phyloP scores from a whole-genome alignment of 2,888 invertebrate genomes.

The Drosophila tripunctata region DNA sequence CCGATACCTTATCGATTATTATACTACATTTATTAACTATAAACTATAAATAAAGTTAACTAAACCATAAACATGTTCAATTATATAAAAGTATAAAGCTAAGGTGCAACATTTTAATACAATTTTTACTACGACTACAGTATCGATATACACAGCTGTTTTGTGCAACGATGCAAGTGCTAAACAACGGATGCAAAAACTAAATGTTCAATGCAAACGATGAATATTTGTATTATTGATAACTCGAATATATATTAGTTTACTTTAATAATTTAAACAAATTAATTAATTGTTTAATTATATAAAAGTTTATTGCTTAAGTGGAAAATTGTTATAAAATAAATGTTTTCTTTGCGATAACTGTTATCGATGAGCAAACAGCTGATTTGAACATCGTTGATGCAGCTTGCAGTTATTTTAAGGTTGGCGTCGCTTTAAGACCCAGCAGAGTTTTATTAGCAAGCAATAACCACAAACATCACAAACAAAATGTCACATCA shows the following conservation, averaged over 20 bases:
- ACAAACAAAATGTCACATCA: conserved; percentile 47
- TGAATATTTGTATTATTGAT: background rate
- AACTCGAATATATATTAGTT: too few relatives aligned
- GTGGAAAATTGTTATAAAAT: too few relatives aligned
- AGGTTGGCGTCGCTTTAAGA: conserved; percentile 22
- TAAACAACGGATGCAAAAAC: background rate
- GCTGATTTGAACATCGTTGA: conserved; percentile 9
- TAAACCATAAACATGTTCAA: background rate
- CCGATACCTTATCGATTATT: background rate
- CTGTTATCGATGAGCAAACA: conserved; percentile 33
- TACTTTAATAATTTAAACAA: too few relatives aligned
- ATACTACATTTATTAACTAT: background rate
- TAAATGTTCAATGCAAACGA: background rate
- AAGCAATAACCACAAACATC: background rate
- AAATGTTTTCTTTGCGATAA: background rate
- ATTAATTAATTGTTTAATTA: too few relatives aligned
- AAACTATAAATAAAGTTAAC: background rate
- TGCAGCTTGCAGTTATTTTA: background rate
- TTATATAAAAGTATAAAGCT: background rate
- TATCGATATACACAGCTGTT: background rate
- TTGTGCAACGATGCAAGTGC: background rate
- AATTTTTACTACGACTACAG: background rate
- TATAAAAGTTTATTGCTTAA: background rate
- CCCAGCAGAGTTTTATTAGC: background rate
- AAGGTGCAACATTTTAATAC: background rate